These are phyloP conservation scores for Clitarchus hookeri DNA, from an alignment of 2,888 invertebrate species.

Conservation along the genomic window DNA sequence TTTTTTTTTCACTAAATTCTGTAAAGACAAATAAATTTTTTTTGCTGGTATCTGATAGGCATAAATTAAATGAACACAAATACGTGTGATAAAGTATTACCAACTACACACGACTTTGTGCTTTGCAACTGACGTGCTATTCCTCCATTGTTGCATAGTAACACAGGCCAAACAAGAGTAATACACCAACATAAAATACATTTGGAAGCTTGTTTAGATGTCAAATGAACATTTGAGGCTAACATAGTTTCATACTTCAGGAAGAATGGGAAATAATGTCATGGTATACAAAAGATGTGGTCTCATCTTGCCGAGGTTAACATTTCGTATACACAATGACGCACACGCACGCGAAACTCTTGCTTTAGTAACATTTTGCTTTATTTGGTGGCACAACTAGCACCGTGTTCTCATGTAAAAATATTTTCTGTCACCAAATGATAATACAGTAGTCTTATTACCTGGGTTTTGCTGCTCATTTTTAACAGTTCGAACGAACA, in stretches of 20 bases:
- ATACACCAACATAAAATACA: not conserved
- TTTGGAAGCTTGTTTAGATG: not conserved
- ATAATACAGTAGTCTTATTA: not conserved
- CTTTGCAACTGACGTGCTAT: not conserved
- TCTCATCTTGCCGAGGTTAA: slow-evolving; percentile 8
- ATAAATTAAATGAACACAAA: no score
- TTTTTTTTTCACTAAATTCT: no score
- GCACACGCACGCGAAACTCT: not conserved
- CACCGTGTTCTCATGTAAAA: not conserved
- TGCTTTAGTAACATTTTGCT: not conserved
- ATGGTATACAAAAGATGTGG: not conserved
- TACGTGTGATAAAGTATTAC: no score
- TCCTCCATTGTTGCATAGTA: not conserved
- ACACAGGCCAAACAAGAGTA: not conserved
- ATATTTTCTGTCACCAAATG: not conserved
- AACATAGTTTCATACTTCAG: not conserved
- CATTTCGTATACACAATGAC: not conserved
- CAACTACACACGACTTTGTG: no score
- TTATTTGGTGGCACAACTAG: slow-evolving; percentile 9
- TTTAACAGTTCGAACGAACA: not conserved
- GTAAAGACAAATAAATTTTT: no score
- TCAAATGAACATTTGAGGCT: not conserved
- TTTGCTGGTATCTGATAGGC: no score
- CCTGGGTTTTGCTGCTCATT: not conserved
- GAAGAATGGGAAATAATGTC: not conserved